Evolutionary conservation across 1,140 invertebrate species (phyloP).

Genomic region (Drosophila subpulchrella): DNA sequence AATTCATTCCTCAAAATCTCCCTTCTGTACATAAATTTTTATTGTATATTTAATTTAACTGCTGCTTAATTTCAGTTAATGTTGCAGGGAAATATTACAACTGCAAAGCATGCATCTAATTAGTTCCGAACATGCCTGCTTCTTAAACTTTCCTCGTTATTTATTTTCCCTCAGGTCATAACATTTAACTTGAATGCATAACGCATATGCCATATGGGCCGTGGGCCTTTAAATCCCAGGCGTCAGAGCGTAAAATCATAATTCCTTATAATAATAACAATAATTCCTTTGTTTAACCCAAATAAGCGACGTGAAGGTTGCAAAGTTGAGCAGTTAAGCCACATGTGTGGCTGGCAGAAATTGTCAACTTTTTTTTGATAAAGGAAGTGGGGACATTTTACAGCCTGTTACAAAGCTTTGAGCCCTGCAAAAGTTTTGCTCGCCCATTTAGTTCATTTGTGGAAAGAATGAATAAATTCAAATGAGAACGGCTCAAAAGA

Average conservation of each 20-base stretch:
- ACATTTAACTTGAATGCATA: constrained; percentile 36
- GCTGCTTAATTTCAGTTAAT: background rate
- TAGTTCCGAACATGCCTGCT: background rate
- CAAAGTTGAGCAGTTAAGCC: constrained; percentile 33
- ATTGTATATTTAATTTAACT: background rate
- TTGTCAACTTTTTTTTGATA: constrained; percentile 30
- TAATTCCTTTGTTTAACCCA: constrained; percentile 35
- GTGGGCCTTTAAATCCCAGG: constrained; percentile 16
- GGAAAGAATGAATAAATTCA: constrained; percentile 16
- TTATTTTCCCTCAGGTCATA: constrained; percentile 8
- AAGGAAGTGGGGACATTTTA: constrained; percentile 47
- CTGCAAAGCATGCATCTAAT: constrained; percentile 14
- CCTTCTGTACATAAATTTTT: too few species aligned
- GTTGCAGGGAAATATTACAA: constrained; percentile 2
- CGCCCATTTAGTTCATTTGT: constrained; percentile 17
- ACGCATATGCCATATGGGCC: constrained; percentile 47
- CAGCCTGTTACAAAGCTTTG: constrained; percentile 36
- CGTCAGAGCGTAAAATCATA: constrained; percentile 32
- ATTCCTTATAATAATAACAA: constrained; percentile 32
- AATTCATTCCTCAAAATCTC: too few species aligned
- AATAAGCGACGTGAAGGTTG: constrained; percentile 1
- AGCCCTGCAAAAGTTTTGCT: constrained; percentile 22
- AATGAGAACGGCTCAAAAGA: constrained; percentile 31
- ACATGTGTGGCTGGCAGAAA: constrained; percentile 29
- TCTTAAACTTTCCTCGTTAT: constrained; percentile 5